Evolutionary conservation across 2,113 vertebrate species (phyloP), one percentile per base, ranked within the genome.

Genomic region (Ptilonorhynchus violaceus): DNA sequence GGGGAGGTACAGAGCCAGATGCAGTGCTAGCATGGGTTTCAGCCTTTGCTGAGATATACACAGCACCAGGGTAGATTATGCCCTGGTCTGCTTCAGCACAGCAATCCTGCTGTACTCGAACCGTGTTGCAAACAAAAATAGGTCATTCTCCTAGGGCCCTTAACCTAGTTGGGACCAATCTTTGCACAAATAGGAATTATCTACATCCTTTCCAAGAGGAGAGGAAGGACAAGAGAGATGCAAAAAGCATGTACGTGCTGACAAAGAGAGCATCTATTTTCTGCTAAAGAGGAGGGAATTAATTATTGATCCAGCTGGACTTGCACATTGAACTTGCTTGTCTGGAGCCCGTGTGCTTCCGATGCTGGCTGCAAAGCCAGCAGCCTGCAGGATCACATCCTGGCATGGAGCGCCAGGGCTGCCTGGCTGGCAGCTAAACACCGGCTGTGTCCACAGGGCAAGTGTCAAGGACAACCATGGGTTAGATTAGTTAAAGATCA

Each of bases 251-350:
- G 50, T 78, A 39, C 0, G 0, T 85, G 89, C 76, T 96, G 91
- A 93, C 89, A 85, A 73, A 95, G 86, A 84, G 13, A 72, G 77
- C 62, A 35, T 75, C 88, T 96, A 58, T 74, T 91, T 96, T 94
- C 78, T 70, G 39, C 92, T 91, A 31, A 92, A 96, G 88, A 91
- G 73, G 49, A 89, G 55, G 68, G 73, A 95, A 97, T 97, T 96
- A 97, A 96, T 95, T 97, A 96, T 97, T 97, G 97, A 97, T 96
- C 87, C 69, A 52, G 79, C 69, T 62, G 94, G 95, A 90, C 89
- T 70, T 3, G 0, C 73, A 70, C 85, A 87, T 90, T 17, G 18
- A 93, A 94, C 73, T 37, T 37, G 6, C 79, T 74, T 9, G 6
- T 82, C 77, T 89, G 92, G 92, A 95, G 94, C 46, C 88, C 11